Percentiles rank a stretch among this genome's conserved stretches.
These are phyloP conservation scores for Tillus elongatus DNA, from an alignment of 2,888 invertebrate genomes.

Conservation along the genomic window DNA sequence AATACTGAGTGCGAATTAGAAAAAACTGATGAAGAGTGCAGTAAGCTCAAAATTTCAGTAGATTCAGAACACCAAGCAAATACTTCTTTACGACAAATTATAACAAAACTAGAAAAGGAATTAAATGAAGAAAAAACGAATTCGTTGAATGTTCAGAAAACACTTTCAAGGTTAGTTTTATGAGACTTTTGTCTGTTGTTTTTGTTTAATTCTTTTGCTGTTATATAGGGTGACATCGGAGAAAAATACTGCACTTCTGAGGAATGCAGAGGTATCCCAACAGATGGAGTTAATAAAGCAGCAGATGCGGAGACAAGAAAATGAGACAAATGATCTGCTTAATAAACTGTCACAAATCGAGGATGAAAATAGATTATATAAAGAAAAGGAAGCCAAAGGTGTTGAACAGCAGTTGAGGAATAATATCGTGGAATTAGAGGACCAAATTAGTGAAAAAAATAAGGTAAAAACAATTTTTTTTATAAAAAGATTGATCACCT, in stretches of 20 bases:
- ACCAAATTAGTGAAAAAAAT: constrained; percentile 55
- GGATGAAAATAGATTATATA: constrained; percentile 38
- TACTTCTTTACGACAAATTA: constrained; percentile 43
- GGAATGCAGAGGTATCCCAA: constrained; percentile 77
- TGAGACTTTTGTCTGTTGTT: neutral
- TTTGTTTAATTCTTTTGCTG: neutral
- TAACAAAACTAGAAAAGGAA: constrained; percentile 45
- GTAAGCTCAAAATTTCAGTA: constrained; percentile 43
- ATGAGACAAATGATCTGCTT: constrained; percentile 53
- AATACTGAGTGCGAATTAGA: constrained; percentile 43
- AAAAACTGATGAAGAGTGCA: constrained; percentile 45
- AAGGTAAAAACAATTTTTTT: constrained; percentile 44
- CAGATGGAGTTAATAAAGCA: constrained; percentile 67
- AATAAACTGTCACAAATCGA: constrained; percentile 50
- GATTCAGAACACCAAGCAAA: constrained; percentile 50
- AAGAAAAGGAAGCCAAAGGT: constrained; percentile 40
- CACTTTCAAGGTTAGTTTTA: constrained; percentile 37
- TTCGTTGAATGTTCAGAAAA: constrained; percentile 40
- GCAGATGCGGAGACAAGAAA: constrained; percentile 60
- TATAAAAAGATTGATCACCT: no score
- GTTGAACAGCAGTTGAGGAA: constrained; percentile 45
- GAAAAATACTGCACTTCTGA: constrained; percentile 63
- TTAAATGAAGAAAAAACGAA: constrained; percentile 48
- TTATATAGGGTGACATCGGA: constrained; percentile 58
- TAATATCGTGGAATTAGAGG: constrained; percentile 48